Conservation (phyloP, 2,888 invertebrate genomes). For the Andrena haemorrhoa region DNA sequence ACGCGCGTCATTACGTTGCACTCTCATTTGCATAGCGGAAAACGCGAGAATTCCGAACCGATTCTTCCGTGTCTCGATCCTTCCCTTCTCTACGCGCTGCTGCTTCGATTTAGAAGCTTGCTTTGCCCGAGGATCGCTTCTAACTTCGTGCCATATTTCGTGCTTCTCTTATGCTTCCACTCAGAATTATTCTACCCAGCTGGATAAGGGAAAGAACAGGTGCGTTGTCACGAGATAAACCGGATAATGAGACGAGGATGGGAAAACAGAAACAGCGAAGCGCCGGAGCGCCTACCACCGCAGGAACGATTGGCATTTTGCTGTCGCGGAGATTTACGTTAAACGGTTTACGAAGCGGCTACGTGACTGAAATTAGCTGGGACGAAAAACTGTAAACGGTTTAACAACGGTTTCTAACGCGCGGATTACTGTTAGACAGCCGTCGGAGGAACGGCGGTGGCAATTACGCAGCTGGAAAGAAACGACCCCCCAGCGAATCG, state of each 20-base stretch:
- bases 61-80: background rate
- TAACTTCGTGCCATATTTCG: background rate
- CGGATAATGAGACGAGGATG: background rate
- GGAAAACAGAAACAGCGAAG: background rate
- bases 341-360: background rate
- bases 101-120: background rate
- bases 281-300: background rate
- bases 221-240: background rate
- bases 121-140: background rate
- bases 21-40: conserved; percentile 55
- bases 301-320: background rate
- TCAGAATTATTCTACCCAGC: too few relatives aligned
- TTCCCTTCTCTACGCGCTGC: background rate
- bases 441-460: conserved; percentile 27
- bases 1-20: conserved; percentile 28
- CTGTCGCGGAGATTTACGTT: background rate
- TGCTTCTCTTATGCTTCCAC: too few relatives aligned
- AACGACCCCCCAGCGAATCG: conserved; percentile 28
- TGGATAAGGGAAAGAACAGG: too few relatives aligned
- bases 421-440: conserved; percentile 63
- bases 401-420: conserved; percentile 67
- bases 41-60: conserved; percentile 20
- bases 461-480: conserved; percentile 38
- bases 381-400: conserved; percentile 54
- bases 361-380: conserved; percentile 39